These are phyloP conservation scores for Actias luna DNA, from an alignment of 2,888 invertebrate genomes.

Conservation along the genomic window DNA sequence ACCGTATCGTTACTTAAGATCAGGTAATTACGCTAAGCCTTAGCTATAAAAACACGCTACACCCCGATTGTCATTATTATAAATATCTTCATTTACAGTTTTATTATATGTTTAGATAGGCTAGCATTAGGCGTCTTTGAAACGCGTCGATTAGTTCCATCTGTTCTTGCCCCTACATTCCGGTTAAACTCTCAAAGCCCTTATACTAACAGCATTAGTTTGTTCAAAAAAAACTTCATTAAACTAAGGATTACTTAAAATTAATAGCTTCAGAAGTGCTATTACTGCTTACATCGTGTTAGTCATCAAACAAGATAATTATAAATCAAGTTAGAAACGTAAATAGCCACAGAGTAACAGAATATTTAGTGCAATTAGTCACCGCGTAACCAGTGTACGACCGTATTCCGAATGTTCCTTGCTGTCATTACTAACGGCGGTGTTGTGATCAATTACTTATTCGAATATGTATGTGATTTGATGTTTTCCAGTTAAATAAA, in stretches of 20 bases:
- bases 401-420: constrained; percentile 19
- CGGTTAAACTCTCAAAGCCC: too few species aligned
- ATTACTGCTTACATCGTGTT: not conserved
- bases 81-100: too few species aligned
- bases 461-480: not conserved
- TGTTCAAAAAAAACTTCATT: too few species aligned
- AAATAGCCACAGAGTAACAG: constrained; percentile 31
- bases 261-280: not conserved
- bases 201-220: too few species aligned
- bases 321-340: constrained; percentile 40
- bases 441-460: constrained; percentile 12
- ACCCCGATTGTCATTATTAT: too few species aligned
- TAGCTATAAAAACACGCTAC: too few species aligned
- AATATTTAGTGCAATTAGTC: constrained; percentile 42
- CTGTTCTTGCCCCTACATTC: too few species aligned
- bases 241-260: not conserved
- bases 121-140: too few species aligned
- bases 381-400: constrained; percentile 24
- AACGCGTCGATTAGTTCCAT: too few species aligned
- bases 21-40: too few species aligned
- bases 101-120: too few species aligned
- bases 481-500: not conserved
- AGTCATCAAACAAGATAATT: constrained; percentile 20
- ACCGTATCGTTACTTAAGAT: too few species aligned
- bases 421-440: constrained; percentile 14